Evolutionary conservation across 1,140 invertebrate genomes (phyloP).

Genomic region (Trypoxylus dichotomus): DNA sequence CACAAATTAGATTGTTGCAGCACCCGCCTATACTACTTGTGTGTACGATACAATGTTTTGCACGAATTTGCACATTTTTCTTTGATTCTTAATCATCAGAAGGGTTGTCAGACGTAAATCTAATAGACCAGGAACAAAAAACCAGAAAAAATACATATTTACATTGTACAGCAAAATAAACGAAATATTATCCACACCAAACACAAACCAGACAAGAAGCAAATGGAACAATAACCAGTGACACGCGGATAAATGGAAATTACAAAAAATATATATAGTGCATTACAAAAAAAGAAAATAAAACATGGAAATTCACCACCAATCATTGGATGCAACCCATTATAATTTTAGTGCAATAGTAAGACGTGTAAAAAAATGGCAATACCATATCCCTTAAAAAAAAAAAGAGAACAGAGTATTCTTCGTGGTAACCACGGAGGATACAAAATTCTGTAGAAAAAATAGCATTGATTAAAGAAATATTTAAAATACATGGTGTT

Average conservation of each 20-base stretch:
- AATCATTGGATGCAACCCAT: slow-evolving; percentile 38
- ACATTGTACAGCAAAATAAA: background rate
- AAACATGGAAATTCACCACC: slow-evolving; percentile 22
- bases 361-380: slow-evolving; percentile 50
- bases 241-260: background rate
- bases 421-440: slow-evolving; percentile 43
- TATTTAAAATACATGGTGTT: slow-evolving; percentile 44
- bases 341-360: slow-evolving; percentile 51
- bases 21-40: slow-evolving; percentile 34
- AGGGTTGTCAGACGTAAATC: background rate
- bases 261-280: slow-evolving; percentile 13
- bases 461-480: slow-evolving; percentile 53
- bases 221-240: background rate
- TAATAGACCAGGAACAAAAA: background rate
- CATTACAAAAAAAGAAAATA: slow-evolving; percentile 29
- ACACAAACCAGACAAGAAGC: slow-evolving; percentile 3
- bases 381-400: slow-evolving; percentile 50
- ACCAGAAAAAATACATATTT: slow-evolving; percentile 5
- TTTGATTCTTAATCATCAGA: slow-evolving; percentile 20
- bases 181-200: background rate
- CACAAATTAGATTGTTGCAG: slow-evolving; percentile 36
- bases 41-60: slow-evolving; percentile 39
- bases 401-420: slow-evolving; percentile 40
- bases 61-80: slow-evolving; percentile 39
- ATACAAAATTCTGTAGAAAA: slow-evolving; percentile 50